Evolutionary conservation across 2,113 vertebrate species (phyloP), one percentile per base, ranked within the genome.

Genomic region (Pteruthius melanotis): DNA sequence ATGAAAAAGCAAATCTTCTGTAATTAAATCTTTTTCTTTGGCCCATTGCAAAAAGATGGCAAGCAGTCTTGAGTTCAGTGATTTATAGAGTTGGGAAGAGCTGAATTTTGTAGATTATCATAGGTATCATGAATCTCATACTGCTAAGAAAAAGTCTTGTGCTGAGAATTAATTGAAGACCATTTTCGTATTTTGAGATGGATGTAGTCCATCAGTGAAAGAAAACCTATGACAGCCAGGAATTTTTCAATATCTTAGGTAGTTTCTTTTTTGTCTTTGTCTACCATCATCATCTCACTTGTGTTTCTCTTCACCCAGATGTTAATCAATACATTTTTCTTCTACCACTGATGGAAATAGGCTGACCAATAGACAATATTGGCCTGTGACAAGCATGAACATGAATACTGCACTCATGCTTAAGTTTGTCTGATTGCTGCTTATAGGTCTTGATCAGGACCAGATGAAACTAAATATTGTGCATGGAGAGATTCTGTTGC

Each of bases 341-440:
- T 45, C 22, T 65, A 35, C 4, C 1, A 9, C 11, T 86, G 31
- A 15, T 39, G 13, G 40, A 37, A 50, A 54, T 1, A 64, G 11
- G 3, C 9, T 44, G 30, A 60, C 7, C 7, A 44, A 20, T 14
- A 75, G 27, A 75, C 35, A 57, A 44, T 57, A 35, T 0, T 39
- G 17, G 3, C 27, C 20, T 35, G 22, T 88, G 61, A n/a, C 45
- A 42, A 66, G 4, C 10, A 49, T 17, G 6, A 13, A 19, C 4
- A 12, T 50, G 19, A 30, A 4, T 40, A 16, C 4, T 45, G 13
- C 17, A 20, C 5, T 59, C 10, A n/a, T 0, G 3, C 5, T 54
- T 9, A 22, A 5, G 15, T 54, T 79, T 57, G 14, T 54, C 22
- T 86, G 13, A 45, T 59, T 11, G 3, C 8, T 47, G 26, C 23